Percentiles rank a stretch among this genome's conserved stretches.
Conservation (phyloP, 2,113 vertebrate species). For the Carettochelys insculpta region DNA sequence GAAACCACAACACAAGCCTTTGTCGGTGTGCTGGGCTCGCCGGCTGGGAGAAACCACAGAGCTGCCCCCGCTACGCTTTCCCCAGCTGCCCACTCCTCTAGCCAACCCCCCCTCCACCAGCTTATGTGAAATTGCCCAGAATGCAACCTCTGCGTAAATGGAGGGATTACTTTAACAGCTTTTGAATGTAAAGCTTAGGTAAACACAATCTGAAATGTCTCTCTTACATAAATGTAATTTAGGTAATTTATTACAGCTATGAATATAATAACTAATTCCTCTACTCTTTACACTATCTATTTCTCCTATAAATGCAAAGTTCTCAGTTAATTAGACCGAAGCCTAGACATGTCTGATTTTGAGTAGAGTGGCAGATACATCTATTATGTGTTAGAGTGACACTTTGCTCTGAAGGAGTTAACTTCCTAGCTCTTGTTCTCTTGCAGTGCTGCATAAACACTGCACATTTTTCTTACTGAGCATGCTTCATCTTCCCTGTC, state of each 20-base stretch:
- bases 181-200: slow-evolving; percentile 17
- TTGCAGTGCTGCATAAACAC: slow-evolving; percentile 73
- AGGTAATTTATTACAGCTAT: slow-evolving; percentile 14
- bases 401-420: slow-evolving; percentile 68
- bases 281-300: neutral
- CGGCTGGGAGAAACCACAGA: no score
- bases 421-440: slow-evolving; percentile 46
- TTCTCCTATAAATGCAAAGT: slow-evolving; percentile 14
- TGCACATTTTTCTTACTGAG: slow-evolving; percentile 71
- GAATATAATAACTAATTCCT: slow-evolving; percentile 28
- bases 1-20: no score
- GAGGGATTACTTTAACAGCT: no score
- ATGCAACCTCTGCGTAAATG: no score
- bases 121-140: no score
- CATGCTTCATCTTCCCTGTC: slow-evolving; percentile 72
- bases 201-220: slow-evolving; percentile 34
- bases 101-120: no score
- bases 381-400: neutral
- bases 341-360: neutral
- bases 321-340: neutral
- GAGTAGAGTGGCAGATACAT: neutral
- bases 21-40: no score
- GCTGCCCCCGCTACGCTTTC: no score
- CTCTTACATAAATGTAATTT: slow-evolving; percentile 18
- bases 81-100: no score